phyloP scores from a whole-genome alignment of 2,797 vertebrate species.

The Chlorospingus flavigularis region DNA sequence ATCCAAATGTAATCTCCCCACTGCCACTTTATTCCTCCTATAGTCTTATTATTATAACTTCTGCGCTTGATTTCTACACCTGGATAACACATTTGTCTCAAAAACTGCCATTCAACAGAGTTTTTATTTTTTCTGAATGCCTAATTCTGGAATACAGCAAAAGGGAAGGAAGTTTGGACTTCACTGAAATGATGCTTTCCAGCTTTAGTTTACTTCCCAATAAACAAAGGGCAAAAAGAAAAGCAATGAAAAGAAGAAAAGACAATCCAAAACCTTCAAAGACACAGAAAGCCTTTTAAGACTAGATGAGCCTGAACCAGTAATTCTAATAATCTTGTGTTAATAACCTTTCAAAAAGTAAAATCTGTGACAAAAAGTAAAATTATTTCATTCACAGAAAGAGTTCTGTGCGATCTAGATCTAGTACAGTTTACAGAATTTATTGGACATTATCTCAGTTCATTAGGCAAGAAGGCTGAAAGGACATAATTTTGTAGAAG shows the following conservation, averaged over 20 bases:
- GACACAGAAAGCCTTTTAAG: background rate
- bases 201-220: background rate
- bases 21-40: background rate
- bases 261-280: background rate
- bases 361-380: background rate
- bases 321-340: background rate
- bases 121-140: background rate
- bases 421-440: background rate
- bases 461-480: background rate
- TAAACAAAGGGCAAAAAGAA: background rate
- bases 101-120: background rate
- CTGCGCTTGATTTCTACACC: background rate
- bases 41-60: background rate
- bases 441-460: background rate
- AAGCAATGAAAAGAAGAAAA: accelerated
- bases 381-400: background rate
- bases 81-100: background rate
- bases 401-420: background rate
- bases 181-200: background rate
- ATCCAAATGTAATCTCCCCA: background rate
- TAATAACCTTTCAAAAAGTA: background rate
- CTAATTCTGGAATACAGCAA: background rate
- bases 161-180: background rate
- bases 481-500: background rate
- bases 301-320: background rate